Base-by-base conservation (phyloP, 2,888 invertebrate species). In the Cheilosia impressa region DNA sequence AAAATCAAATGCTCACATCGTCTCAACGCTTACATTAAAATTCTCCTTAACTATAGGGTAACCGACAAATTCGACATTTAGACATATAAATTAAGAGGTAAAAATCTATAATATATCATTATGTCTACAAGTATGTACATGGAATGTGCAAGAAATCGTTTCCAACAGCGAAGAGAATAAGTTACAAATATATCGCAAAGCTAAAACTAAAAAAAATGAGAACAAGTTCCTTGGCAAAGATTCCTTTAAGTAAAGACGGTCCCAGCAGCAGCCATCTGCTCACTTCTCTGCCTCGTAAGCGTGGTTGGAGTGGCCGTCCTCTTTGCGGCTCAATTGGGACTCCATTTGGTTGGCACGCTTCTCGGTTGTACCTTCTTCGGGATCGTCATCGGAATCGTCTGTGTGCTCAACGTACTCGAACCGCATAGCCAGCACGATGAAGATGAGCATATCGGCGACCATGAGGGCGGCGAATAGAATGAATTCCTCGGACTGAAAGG, bases 401-500 rank as follows among this genome's bases (percentile, higher is more conserved):
- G 57, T 6, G 9, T 89, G 84, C 3, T 89, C 88, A 2, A 94
- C 94, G 90, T 97, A 97, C 88, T 95, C 95, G 92, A 98, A 99
- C 87, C 94, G 94, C 90, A 94, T 94, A 0, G 98, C 96, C 94
- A 99, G 95, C 5, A 95, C 90, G 27, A 95, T 94, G 90, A 99
- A 98, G 41, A 98, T 93, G 0, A 96, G 80, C 94, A 98, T 97
- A 88, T 97, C 97, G 1, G 95, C 90, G 41, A 95, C 90, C 98
- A 99, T 98, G 45, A 98, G 93, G 0, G 93, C 95, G 65, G 97
- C 96, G 91, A 98, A 98, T 55, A 98, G 93, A 92, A 97, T 95
- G 92, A 98, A 97, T 91, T 98, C 97, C 87, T 95, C 94, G 80
- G 96, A 95, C 97, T 98, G 93, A 27, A 93, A 94, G 88, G 2